Percentiles rank a stretch among this genome's conserved stretches.
Conservation (phyloP, 2,888 invertebrate genomes). For the Heteromurus nitidus region DNA sequence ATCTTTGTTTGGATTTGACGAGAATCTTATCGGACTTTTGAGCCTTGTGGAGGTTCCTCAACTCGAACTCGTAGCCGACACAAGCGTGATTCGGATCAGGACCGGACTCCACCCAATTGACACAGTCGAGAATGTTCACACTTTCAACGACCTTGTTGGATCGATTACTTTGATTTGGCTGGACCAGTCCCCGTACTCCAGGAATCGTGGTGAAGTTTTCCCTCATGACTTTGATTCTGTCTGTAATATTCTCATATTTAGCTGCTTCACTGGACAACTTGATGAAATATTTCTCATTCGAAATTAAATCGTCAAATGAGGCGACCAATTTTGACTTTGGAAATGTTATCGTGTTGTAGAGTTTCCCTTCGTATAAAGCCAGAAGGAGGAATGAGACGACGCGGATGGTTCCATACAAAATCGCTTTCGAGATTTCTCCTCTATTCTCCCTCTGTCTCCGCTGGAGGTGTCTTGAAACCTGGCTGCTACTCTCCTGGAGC, state of each 20-base stretch:
- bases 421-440: conserved; percentile 66
- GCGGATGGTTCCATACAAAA: conserved; percentile 67
- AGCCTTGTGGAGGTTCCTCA: conserved; percentile 67
- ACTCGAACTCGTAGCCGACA: conserved; percentile 71
- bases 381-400: conserved; percentile 70
- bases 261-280: conserved; percentile 66
- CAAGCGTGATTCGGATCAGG: conserved; percentile 67
- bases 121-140: conserved; percentile 69
- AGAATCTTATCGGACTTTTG: conserved; percentile 64
- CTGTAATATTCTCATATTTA: conserved; percentile 34
- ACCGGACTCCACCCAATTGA: conserved; percentile 67
- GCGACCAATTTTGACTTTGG: conserved; percentile 66
- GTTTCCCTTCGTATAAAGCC: conserved; percentile 70
- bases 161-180: not conserved
- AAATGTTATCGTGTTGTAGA: conserved; percentile 71
- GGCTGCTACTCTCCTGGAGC: not conserved
- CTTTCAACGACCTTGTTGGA: conserved; percentile 52
- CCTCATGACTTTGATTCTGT: not conserved
- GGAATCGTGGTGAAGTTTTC: not conserved
- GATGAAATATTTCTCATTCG: conserved; percentile 65
- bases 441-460: conserved; percentile 31
- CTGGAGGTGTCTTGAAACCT: not conserved
- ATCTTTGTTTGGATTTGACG: conserved; percentile 52
- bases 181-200: not conserved
- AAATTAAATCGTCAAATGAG: conserved; percentile 68